phyloP scores from a whole-genome alignment of 2,113 vertebrate genomes.

The Saccopteryx bilineata region DNA sequence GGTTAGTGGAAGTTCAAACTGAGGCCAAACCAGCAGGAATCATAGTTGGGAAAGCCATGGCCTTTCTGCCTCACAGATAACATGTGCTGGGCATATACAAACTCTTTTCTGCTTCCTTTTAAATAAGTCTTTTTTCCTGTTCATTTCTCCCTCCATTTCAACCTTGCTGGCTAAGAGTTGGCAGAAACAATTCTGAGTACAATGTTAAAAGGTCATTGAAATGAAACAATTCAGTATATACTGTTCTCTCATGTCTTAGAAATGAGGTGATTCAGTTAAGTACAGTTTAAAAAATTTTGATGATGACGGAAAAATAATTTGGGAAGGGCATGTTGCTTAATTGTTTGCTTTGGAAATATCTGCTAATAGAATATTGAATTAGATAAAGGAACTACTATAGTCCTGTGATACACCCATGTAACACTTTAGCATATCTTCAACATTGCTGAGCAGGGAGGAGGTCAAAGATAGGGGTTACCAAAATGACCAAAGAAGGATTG shows the following conservation, averaged over 20 bases:
- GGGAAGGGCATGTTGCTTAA: background rate
- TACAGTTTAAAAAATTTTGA: background rate
- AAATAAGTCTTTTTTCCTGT: constrained; percentile 24
- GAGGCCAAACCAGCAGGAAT: constrained; percentile 46
- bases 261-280: constrained; percentile 24
- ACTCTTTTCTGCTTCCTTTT: constrained; percentile 36
- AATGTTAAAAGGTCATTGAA: background rate
- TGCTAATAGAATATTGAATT: background rate
- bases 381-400: background rate
- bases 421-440: background rate
- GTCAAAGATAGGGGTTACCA: background rate
- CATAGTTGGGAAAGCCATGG: background rate
- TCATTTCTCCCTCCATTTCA: constrained; percentile 42
- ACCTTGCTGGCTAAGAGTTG: constrained; percentile 9
- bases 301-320: background rate
- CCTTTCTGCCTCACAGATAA: background rate
- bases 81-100: background rate
- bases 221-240: background rate
- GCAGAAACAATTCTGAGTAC: constrained; percentile 56
- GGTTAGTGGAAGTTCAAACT: constrained; percentile 56
- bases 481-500: background rate
- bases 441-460: background rate
- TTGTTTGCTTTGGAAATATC: constrained; percentile 24
- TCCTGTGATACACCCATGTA: background rate
- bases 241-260: constrained; percentile 14